phyloP scores from a whole-genome alignment of 2,113 vertebrate species.

The Columba livia region DNA sequence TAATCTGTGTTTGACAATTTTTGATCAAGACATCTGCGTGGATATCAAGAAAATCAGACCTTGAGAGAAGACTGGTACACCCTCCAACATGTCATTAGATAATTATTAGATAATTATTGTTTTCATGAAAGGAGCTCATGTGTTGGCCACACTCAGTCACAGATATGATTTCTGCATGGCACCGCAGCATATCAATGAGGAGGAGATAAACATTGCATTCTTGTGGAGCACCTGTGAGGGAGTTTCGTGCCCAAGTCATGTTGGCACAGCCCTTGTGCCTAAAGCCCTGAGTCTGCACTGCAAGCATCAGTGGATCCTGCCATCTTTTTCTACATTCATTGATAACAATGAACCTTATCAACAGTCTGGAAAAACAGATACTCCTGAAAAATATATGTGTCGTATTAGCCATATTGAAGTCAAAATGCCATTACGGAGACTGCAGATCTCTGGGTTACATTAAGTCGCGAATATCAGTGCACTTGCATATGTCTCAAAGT shows the following conservation, averaged over 20 bases:
- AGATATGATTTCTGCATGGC: neutral
- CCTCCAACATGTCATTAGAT: neutral
- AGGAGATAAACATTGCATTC: neutral
- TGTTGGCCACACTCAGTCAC: neutral
- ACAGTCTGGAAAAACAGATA: neutral
- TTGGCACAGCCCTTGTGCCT: neutral
- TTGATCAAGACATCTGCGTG: neutral
- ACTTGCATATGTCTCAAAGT: neutral
- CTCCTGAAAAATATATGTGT: neutral
- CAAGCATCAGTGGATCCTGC: neutral
- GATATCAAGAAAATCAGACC: neutral
- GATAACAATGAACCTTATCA: neutral
- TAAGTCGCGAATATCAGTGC: neutral
- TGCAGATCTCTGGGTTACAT: neutral
- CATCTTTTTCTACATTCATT: neutral
- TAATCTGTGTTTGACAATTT: neutral
- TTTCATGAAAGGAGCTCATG: neutral
- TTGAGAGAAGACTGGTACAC: neutral
- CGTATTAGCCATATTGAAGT: neutral
- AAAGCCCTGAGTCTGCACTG: neutral
- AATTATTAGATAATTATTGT: neutral
- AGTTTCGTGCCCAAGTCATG: neutral
- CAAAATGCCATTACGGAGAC: neutral
- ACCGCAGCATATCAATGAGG: rapidly evolving
- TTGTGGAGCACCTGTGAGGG: neutral